Evolutionary conservation across 2,113 vertebrate genomes (phyloP).

Genomic region (Triplophysa rosa): DNA sequence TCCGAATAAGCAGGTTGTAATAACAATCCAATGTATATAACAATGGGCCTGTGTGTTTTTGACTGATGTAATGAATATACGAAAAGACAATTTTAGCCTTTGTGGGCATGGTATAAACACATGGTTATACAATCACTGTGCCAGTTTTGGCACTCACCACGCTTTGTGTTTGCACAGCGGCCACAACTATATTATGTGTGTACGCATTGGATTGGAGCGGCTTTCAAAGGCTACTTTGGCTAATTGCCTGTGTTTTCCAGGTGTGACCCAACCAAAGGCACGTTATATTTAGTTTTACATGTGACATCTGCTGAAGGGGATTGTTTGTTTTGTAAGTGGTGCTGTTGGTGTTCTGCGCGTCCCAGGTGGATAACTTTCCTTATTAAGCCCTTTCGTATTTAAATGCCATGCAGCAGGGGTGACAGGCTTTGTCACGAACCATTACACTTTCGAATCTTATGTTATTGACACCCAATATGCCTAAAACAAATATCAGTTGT

Average conservation of each 20-base stretch:
- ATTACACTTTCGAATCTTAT: conserved; percentile 5
- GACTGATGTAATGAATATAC: conserved; percentile 3
- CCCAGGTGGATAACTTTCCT: conserved; percentile 66
- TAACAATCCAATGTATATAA: background rate
- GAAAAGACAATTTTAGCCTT: conserved; percentile 15
- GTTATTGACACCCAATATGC: conserved; percentile 26
- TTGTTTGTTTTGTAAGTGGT: conserved; percentile 65
- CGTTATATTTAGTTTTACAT: conserved; percentile 70
- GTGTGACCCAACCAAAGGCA: conserved; percentile 66
- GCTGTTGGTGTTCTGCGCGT: conserved; percentile 52
- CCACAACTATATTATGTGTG: conserved; percentile 37
- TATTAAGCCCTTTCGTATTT: conserved; percentile 50
- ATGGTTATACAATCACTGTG: conserved; percentile 4
- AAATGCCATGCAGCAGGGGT: conserved; percentile 31
- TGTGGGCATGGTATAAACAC: background rate
- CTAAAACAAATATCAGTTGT: conserved; percentile 37
- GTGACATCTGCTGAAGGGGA: conserved; percentile 61
- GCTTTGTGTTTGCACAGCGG: conserved; percentile 50
- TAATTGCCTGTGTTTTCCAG: conserved; percentile 56
- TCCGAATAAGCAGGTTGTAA: conserved; percentile 1
- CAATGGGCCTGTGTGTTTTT: background rate
- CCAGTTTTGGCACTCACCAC: conserved; percentile 4
- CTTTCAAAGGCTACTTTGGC: conserved; percentile 48
- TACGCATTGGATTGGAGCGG: conserved; percentile 35
- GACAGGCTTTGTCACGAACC: conserved; percentile 5